Evolutionary conservation across 2,797 vertebrate genomes (phyloP), one percentile per base, ranked within the genome.

Genomic region (Falco peregrinus): DNA sequence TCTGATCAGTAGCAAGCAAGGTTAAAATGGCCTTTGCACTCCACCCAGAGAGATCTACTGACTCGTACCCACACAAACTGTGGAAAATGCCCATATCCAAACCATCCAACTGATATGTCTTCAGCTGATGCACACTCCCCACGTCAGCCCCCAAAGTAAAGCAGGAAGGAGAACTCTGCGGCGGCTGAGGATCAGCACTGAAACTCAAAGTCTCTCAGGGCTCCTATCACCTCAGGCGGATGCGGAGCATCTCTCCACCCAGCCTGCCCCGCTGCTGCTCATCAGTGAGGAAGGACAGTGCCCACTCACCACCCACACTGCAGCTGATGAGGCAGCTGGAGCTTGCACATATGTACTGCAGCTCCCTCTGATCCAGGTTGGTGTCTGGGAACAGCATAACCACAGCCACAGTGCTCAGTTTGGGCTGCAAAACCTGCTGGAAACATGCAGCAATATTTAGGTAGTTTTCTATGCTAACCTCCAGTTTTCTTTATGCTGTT

Each of bases 101-200:
- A 43, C 10, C 20, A 41, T 4, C 22, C 0, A 1, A 54, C 19
- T 21, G 31, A 10, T 6, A 37, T 0, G 2, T 12, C n/a, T 39
- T 3, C 29, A 33, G 17, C 15, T 11, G 15, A 25, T 3, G 10
- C 21, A 18, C 16, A 25, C 25, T 54, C 29, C 20, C 21, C 0
- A 0, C 18, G 11, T 12, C 82, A 71, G 39, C 15, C 35, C 67
- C 45, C 18, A 29, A 10, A n/a, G 39, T 0, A 9, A 17, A 35
- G 50, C 35, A 65, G 31, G 59, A 21, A 43, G 39, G 24, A 79
- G 28, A 26, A 37, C 13, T 25, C 19, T 5, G 19, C 1, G 0
- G 51, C 1, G 3, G 31, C 26, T 39, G 37, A 73, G 54, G 43
- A 35, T 18, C 65, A 35, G 13, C 26, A 16, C 48, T 1, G 1